Conservation (phyloP, 2,888 invertebrate species). For the Pheosia tremula region DNA sequence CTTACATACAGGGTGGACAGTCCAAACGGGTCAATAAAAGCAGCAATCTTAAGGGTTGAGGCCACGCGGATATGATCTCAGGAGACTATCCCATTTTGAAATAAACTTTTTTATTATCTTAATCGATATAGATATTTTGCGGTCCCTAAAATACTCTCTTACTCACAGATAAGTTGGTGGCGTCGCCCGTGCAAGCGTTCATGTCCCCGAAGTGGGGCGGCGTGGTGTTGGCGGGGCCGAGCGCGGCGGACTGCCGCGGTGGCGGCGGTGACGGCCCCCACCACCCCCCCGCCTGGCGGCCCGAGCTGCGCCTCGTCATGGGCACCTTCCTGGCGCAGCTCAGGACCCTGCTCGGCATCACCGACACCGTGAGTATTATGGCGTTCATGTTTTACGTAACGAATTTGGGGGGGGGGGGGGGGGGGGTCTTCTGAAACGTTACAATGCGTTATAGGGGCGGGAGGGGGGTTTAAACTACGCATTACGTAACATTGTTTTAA, state of each 20-base stretch:
- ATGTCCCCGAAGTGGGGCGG: conserved; percentile 96
- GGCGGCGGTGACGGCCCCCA: not conserved
- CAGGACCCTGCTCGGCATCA: conserved; percentile 89
- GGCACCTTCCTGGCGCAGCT: conserved; percentile 91
- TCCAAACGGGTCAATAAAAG: not conserved
- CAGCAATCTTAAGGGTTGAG: not conserved
- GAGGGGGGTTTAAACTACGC: no score
- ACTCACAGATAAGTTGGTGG: conserved; percentile 23
- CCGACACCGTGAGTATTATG: conserved; percentile 77
- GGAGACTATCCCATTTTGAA: no score
- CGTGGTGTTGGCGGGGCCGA: conserved; percentile 90
- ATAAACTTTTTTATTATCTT: no score
- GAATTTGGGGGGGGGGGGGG: no score
- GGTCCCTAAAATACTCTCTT: not conserved
- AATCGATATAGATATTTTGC: no score
- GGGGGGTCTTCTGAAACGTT: no score
- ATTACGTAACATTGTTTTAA: no score
- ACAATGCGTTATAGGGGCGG: no score
- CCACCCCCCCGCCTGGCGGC: conserved; percentile 35
- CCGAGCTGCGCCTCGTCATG: conserved; percentile 84
- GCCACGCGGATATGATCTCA: no score
- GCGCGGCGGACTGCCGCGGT: conserved; percentile 76
- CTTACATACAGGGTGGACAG: not conserved
- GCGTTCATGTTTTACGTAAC: no score
- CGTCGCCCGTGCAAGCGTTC: conserved; percentile 87